Percentiles rank a stretch among this genome's conserved stretches.
phyloP scores from a whole-genome alignment of 2,797 vertebrate species.

The Leontopithecus rosalia region DNA sequence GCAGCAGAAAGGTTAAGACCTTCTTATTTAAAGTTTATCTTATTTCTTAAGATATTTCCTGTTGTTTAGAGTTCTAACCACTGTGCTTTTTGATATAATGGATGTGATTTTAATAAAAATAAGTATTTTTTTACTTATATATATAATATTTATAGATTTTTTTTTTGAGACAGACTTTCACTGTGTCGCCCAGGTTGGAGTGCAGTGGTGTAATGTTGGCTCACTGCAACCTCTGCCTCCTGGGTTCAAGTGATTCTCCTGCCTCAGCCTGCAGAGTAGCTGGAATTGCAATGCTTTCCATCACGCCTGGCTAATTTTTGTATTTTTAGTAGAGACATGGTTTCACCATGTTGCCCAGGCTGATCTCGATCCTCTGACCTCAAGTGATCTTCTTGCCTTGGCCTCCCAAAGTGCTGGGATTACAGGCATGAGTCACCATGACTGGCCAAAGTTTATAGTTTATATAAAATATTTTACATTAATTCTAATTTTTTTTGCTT shows the following conservation, averaged over 20 bases:
- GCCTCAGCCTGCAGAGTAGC: not conserved
- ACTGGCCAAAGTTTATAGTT: not conserved
- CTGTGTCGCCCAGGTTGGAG: fast-evolving
- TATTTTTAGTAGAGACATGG: not conserved
- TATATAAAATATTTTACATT: not conserved
- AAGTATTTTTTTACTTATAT: not conserved
- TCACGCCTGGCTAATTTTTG: not conserved
- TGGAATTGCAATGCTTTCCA: not conserved
- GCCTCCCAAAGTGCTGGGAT: not conserved
- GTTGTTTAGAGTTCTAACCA: not conserved
- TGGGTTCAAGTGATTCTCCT: not conserved
- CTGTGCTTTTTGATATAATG: not conserved
- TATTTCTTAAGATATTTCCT: constrained; percentile 34
- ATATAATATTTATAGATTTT: not conserved
- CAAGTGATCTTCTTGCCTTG: not conserved
- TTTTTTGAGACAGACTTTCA: not conserved
- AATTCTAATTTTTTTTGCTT: not conserved
- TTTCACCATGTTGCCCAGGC: not conserved
- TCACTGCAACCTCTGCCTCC: not conserved
- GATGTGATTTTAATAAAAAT: constrained; percentile 39
- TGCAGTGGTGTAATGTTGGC: not conserved
- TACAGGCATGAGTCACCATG: not conserved
- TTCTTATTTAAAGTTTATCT: constrained; percentile 46
- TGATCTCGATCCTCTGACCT: not conserved
- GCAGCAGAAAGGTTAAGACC: constrained; percentile 44